Conservation (phyloP, 1,140 invertebrate species). For the Heliothis subflexa region DNA sequence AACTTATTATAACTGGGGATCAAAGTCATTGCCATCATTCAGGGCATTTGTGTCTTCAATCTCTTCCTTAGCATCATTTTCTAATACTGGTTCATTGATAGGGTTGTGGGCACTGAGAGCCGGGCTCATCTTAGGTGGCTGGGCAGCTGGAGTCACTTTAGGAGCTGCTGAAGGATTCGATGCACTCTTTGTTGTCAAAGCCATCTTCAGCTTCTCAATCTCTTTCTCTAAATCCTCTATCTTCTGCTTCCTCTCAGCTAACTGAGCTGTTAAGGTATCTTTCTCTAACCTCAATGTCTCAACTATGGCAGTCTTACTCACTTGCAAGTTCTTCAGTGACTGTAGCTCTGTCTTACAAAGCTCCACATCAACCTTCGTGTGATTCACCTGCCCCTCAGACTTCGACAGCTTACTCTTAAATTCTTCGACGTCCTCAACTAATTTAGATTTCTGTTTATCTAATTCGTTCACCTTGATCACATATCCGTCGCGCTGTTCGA, state of each 20-base stretch:
- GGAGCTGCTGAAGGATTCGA: conserved; percentile 64
- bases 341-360: conserved; percentile 78
- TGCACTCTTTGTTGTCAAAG: conserved; percentile 75
- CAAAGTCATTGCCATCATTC: conserved; percentile 78
- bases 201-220: conserved; percentile 68
- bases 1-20: conserved; percentile 62
- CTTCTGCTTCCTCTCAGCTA: conserved; percentile 73
- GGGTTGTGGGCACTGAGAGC: conserved; percentile 72
- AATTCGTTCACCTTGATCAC: conserved; percentile 72
- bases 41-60: conserved; percentile 76
- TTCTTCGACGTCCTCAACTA: conserved; percentile 64
- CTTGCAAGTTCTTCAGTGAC: conserved; percentile 78
- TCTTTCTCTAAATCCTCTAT: conserved; percentile 78
- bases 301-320: conserved; percentile 74
- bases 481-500: conserved; percentile 74
- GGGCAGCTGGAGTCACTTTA: conserved; percentile 77
- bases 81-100: conserved; percentile 74
- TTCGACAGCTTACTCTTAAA: conserved; percentile 68
- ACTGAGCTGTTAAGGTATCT: conserved; percentile 70
- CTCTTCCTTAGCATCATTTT: conserved; percentile 81
- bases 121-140: conserved; percentile 76
- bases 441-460: conserved; percentile 70
- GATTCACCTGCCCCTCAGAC: conserved; percentile 73
- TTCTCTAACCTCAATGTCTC: conserved; percentile 78
- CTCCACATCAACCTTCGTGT: conserved; percentile 71